Evolutionary conservation across 2,888 invertebrate genomes (phyloP), one percentile per base, ranked within the genome.

Genomic region (Netelia melanura): DNA sequence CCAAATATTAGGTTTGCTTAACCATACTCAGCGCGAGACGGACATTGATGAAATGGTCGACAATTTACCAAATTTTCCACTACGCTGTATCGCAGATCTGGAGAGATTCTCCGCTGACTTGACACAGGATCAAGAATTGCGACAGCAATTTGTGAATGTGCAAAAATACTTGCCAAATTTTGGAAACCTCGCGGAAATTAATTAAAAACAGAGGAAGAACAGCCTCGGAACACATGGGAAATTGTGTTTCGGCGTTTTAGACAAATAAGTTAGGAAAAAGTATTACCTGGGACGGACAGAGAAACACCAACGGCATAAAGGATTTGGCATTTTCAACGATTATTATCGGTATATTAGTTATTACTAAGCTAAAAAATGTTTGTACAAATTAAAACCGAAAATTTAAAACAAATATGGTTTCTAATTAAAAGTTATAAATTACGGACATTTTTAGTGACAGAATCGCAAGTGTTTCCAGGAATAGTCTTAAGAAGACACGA

Each of bases 231-330:
- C 23, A 64, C 38, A 64, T 17, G 17, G 38, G 64, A 64, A 64
- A 64, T 64, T 64, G 64, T 21, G 67, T 67, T 67, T 67, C 67
- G 10, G 10, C 25, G 0, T 11, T 38, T 9, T 23, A 43, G 21
- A 67, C 67, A 8, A 67, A 67, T 38, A 67, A 67, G 11, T 38
- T 67, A 23, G 67, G 30, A 8, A 67, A 67, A 38, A 67, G 38
- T 17, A 30, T 67, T 11, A 67, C 67, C 10, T 67, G 67, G 67
- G 67, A 67, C 10, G 67, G 67, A 30, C 67, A 67, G 25, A 23
- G 67, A 38, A 67, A 67, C 3, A 67, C 43, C 8, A 38, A 67
- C 3, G 67, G 43, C 25, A 67, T 67, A 3, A 67, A 67, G 11
- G 25, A 67, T 9, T 11, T 38, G 38, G 10, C 9, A 5, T 67